phyloP scores from a whole-genome alignment of 2,113 vertebrate genomes.

The Fulica atra region DNA sequence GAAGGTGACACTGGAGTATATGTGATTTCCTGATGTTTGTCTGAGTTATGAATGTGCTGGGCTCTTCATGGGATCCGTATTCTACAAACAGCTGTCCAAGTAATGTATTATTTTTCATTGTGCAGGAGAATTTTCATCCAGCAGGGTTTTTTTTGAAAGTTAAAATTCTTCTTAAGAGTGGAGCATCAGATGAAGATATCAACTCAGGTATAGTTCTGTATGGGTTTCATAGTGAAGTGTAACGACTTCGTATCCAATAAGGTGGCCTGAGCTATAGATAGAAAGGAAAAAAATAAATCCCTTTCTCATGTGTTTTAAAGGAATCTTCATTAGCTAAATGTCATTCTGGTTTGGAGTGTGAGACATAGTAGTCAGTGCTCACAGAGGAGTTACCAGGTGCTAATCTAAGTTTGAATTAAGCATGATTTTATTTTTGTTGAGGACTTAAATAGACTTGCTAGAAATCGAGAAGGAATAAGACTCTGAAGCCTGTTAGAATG shows the following conservation, averaged over 20 bases:
- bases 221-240: background rate
- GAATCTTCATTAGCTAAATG: background rate
- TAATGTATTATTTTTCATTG: constrained; percentile 56
- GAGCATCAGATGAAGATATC: constrained; percentile 77
- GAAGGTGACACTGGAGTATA: background rate
- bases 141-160: constrained; percentile 87
- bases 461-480: background rate
- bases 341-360: background rate
- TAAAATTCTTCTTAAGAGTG: constrained; percentile 83
- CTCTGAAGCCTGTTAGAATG: background rate
- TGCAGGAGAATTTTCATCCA: constrained; percentile 81
- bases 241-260: background rate
- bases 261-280: background rate
- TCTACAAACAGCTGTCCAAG: constrained; percentile 24
- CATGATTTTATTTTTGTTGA: background rate
- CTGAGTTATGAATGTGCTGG: background rate
- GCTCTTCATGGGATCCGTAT: background rate
- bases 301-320: background rate
- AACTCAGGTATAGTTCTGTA: constrained; percentile 75
- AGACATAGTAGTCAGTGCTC: background rate
- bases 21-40: background rate
- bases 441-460: background rate
- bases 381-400: background rate
- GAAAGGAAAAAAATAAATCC: background rate
- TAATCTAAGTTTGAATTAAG: background rate